phyloP scores from a whole-genome alignment of 2,888 invertebrate genomes.

The Parnassius mnemosyne region DNA sequence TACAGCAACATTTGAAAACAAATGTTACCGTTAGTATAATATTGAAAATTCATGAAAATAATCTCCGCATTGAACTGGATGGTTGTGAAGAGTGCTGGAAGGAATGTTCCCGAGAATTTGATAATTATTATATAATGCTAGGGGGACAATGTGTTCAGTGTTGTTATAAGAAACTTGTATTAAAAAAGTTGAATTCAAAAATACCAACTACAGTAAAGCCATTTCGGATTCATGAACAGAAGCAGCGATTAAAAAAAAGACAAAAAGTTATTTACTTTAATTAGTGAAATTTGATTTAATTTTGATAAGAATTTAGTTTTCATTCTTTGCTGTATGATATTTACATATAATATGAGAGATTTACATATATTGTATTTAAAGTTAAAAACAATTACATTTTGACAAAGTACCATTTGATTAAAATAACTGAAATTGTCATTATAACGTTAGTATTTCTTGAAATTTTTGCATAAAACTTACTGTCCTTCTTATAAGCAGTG shows the following conservation, averaged over 20 bases:
- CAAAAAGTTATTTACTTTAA: slow-evolving; percentile 2
- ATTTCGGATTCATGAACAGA: neutral
- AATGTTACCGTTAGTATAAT: slow-evolving; percentile 14
- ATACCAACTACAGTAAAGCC: neutral
- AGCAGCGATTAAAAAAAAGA: slow-evolving; percentile 1
- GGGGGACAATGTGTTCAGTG: slow-evolving; percentile 14
- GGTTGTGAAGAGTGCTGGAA: slow-evolving; percentile 20
- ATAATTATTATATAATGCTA: slow-evolving; percentile 10
- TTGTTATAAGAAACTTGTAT: slow-evolving; percentile 9
- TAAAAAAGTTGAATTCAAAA: neutral
- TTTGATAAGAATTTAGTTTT: too few relatives aligned
- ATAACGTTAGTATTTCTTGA: neutral
- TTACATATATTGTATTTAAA: too few relatives aligned
- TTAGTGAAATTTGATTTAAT: neutral
- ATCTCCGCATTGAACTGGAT: slow-evolving; percentile 9
- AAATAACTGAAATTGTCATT: too few relatives aligned
- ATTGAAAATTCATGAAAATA: slow-evolving; percentile 14
- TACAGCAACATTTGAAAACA: neutral
- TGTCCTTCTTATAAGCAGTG: neutral
- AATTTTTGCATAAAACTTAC: neutral
- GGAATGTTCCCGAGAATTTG: slow-evolving; percentile 17
- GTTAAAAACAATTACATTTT: too few relatives aligned
- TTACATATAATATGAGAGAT: too few relatives aligned
- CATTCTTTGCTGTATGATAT: too few relatives aligned
- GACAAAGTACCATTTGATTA: too few relatives aligned